Evolutionary conservation across 1,140 invertebrate genomes (phyloP), one percentile per base, ranked within the genome.

Genomic region (Halyomorpha halys): DNA sequence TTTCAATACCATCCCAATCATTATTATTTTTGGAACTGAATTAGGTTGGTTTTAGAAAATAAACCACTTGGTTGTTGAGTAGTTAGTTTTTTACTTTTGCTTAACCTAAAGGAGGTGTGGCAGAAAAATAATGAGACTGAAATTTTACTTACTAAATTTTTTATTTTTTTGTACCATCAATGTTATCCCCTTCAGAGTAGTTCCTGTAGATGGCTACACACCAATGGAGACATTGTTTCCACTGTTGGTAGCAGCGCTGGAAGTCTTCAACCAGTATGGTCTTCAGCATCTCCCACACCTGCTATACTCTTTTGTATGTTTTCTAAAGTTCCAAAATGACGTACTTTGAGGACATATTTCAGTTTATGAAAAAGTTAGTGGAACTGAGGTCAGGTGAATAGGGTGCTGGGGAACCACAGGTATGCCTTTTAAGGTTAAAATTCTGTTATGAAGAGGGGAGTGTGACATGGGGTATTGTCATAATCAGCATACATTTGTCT

Each of bases 131-230:
- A 64, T 64, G 62, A 39, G 49, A 64, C 62, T 54, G 21, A n/a
- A 25, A 34, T 54, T 27, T 53, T 49, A 51, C 54, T 30, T 34
- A n/a, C 13, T 56, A 27, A 34, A 30, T 30, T n/a, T 64, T 39
- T 54, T 21, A 18, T 5, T 34, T 64, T 51, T 64, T 59, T 59
- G 13, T 23, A 59, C 14, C 54, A 59, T 11, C 23, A 59, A 59
- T 25, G 23, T 59, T 23, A 64, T 64, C 53, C 19, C 62, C 62
- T 53, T 64, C 62, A 56, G 56, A 64, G 25, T 64, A 64, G 51
- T 64, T 64, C 21, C 51, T n/a, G 30, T 64, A 23, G 25, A 56
- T 21, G 39, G 49, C 62, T 21, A 64, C 19, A 54, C 47, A 56
- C 51, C 25, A 14, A 23, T 18, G n/a, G 27, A 59, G 19, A 23